These are phyloP conservation scores for Doris montereyensis DNA, from an alignment of 2,888 invertebrate species.

Conservation along the genomic window DNA sequence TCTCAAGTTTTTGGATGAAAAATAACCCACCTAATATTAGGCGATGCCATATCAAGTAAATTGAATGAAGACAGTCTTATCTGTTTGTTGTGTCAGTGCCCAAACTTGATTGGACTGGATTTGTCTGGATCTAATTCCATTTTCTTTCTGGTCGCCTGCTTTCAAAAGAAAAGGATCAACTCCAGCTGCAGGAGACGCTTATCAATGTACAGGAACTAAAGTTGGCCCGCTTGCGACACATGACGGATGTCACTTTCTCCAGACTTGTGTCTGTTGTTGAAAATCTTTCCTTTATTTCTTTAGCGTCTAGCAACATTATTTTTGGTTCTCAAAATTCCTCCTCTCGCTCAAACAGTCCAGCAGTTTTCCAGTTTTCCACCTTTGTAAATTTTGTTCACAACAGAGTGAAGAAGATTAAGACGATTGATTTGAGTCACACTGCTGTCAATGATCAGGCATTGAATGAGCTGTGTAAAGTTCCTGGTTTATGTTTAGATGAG, in stretches of 20 bases:
- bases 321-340: slow-evolving; percentile 81
- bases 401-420: slow-evolving; percentile 77
- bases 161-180: slow-evolving; percentile 76
- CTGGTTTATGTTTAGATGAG: slow-evolving; percentile 75
- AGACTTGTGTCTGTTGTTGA: slow-evolving; percentile 79
- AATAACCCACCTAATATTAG: slow-evolving; percentile 57
- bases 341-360: slow-evolving; percentile 76
- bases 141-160: slow-evolving; percentile 83
- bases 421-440: slow-evolving; percentile 80
- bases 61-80: slow-evolving; percentile 66
- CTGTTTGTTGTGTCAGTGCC: slow-evolving; percentile 60
- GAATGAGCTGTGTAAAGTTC: slow-evolving; percentile 76
- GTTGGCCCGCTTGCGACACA: slow-evolving; percentile 80
- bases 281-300: slow-evolving; percentile 77
- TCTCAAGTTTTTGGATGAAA: slow-evolving; percentile 42
- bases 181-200: slow-evolving; percentile 49
- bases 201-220: slow-evolving; percentile 77
- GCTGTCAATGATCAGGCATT: slow-evolving; percentile 80
- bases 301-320: slow-evolving; percentile 81
- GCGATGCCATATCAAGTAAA: slow-evolving; percentile 49
- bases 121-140: slow-evolving; percentile 81
- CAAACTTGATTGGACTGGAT: slow-evolving; percentile 77
- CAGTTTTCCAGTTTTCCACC: slow-evolving; percentile 82
- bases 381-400: slow-evolving; percentile 77
- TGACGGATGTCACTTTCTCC: slow-evolving; percentile 83